Base-by-base conservation (phyloP, 2,888 invertebrate species). In the Caenorhabditis auriculariae region DNA sequence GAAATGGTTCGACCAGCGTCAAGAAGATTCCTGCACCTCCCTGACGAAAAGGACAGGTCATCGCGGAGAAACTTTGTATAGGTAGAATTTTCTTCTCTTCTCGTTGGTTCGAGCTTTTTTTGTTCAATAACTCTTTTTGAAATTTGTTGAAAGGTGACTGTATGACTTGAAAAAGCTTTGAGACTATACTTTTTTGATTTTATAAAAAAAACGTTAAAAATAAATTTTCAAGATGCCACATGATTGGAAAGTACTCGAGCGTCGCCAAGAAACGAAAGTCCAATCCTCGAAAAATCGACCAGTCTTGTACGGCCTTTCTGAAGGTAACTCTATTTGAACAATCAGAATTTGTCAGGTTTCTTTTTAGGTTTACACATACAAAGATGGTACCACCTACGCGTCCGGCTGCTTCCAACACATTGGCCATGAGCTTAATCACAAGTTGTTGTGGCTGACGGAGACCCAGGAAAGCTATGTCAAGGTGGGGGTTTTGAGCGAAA, bases 1-100 rank as follows among this genome's bases (percentile, higher is more conserved):
- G 50, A 50, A 53, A 21, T 62, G 62, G 62, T 62, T 62, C 37
- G 62, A 62, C 54, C 54, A 47, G n/a, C 54, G 62, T 0, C 62
- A 62, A 24, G 62, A 62, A 32, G 62, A 62, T 43, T 47, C 62
- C 0, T 62, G 62, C 24, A 62, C 62, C 0, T 57, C 57, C 4
- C 42, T 62, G 6, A 62, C 62, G 17, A 62, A 62, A 47, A 24
- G 62, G n/a, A 62, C 62, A 2, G 62, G 62, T 15, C 62, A 62
- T 23, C 57, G 50, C 7, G 62, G 62, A 1, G 62, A 62, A 17
- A 62, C 62, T 6, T 54, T 62, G 3, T 62, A 62, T 39, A 32
- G 62, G 6, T 60, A 45, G 6, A n/a, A n/a, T n/a, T n/a, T n/a
- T n/a, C n/a, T n/a, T n/a, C n/a, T n/a, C 53, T 47, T 46, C 41